phyloP scores from a whole-genome alignment of 2,888 invertebrate species.

The Argyra leucocephala region DNA sequence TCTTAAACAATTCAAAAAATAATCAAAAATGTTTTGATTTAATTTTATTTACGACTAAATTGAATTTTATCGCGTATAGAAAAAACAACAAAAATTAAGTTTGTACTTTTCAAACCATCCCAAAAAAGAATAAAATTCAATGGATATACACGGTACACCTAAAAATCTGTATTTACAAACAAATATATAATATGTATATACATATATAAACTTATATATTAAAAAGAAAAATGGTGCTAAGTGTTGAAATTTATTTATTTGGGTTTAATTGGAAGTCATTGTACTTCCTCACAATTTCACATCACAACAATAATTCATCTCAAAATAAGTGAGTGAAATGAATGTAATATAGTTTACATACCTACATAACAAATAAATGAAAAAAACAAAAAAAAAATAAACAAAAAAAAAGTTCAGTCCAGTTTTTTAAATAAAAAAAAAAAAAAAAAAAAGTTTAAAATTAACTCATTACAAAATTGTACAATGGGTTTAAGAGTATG shows the following conservation, averaged over 20 bases:
- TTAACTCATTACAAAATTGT: neutral
- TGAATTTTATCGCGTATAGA: neutral
- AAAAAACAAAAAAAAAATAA: too few relatives aligned
- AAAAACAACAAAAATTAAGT: neutral
- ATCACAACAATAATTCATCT: slow-evolving; percentile 3
- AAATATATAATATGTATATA: neutral
- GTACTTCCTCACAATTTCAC: slow-evolving; percentile 6
- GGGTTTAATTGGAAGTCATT: slow-evolving; percentile 6
- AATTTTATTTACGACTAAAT: neutral
- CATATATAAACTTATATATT: neutral
- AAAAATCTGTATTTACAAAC: neutral
- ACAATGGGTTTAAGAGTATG: neutral
- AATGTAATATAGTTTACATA: too few relatives aligned
- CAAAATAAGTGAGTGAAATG: too few relatives aligned
- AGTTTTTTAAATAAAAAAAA: neutral
- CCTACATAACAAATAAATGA: too few relatives aligned
- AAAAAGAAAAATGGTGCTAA: neutral
- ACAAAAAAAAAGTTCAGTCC: neutral
- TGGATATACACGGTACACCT: neutral
- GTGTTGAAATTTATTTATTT: neutral
- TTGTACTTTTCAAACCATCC: neutral
- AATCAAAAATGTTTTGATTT: neutral
- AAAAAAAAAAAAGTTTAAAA: neutral
- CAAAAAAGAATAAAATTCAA: neutral
- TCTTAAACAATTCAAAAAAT: too few relatives aligned